Evolutionary conservation across 2,797 vertebrate species (phyloP), one percentile per base, ranked within the genome.

Genomic region (Percopsis omiscomaycus): DNA sequence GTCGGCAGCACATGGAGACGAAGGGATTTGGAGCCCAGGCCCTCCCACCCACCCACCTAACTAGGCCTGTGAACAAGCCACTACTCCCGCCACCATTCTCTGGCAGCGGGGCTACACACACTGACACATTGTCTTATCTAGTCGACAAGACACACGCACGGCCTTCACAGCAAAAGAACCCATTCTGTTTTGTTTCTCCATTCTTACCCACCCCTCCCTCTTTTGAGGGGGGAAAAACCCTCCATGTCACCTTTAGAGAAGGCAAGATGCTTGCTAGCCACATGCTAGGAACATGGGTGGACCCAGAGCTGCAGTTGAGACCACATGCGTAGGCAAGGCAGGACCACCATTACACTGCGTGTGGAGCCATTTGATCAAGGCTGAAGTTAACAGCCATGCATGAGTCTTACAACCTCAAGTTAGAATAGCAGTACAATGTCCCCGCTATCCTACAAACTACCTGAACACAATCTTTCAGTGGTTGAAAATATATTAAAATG

Each of bases 1-100:
- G 88, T 90, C 82, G 44, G 73, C 22, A 52, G 79, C 89, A 90
- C 89, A 91, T 91, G 88, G 86, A 87, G 61, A 70, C 77, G 81
- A 84, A 74, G 68, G 75, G 81, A 5, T 52, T 28, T 83, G 79
- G 53, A 4, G 69, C 61, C 66, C 75, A 74, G 78, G 86, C 75
- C 88, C 85, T 84, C 85, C 22, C 22, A 22, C 22, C 84, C 85
- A 83, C 80, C 64, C 73, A 81, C 46, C 57, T 15, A 8, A 49
- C 80, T 61, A 79, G 69, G 85, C 76, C 67, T 53, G 74, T 55
- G 73, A 88, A 79, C 75, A 75, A 69, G 2, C 74, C 62, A 74
- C 82, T 68, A 75, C 67, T 75, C 66, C 56, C 56, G 0, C 63
- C 46, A 46, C 66, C 59, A 66, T 66, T 78, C 67, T 64, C 27